Evolutionary conservation across 2,113 vertebrate genomes (phyloP), one percentile per base, ranked within the genome.

Genomic region (Choloepus hoffmanni): DNA sequence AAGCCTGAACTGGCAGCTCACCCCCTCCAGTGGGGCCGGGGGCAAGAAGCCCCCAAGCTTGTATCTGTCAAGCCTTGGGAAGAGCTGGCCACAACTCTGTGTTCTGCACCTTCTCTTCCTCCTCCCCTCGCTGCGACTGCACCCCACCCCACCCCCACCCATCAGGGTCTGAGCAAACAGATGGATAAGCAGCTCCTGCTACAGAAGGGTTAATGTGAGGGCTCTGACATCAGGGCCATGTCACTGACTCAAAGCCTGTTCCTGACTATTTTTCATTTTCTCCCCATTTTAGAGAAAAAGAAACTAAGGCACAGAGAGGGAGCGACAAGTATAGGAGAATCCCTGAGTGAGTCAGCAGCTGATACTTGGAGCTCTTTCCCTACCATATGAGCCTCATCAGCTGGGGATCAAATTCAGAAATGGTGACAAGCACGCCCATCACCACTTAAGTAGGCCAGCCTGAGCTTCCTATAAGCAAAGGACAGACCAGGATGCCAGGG

Each of bases 221-320:
- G 21, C 10, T 65, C 74, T 67, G 28, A 67, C 72, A 87, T 21
- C n/a, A 48, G 55, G n/a, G 43, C n/a, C 33, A 58, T 12, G 23
- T 15, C 85, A 50, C 70, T 83, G 3, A 30, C 83, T 68, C 33
- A 74, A 86, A 67, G 62, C 67, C 30, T 62, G 90, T 94, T 68
- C 14, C 62, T 74, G 62, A 78, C 30, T 10, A 40, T 43, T 73
- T 78, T 86, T 43, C 16, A 62, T 48, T 12, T 9, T 60, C 36
- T 65, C 1, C 9, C 73, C 10, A 70, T 53, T 89, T 94, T 85
- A 92, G 58, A 85, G 26, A 70, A 50, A 58, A 81, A 89, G 67
- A 94, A 95, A 93, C 40, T 60, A 85, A 93, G 55, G 23, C 45
- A 79, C 15, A 85, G 19, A 48, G 78, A 81, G 45, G 12, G 62